Evolutionary conservation across 2,797 vertebrate genomes (phyloP).

Genomic region (Coregonus suidteri): DNA sequence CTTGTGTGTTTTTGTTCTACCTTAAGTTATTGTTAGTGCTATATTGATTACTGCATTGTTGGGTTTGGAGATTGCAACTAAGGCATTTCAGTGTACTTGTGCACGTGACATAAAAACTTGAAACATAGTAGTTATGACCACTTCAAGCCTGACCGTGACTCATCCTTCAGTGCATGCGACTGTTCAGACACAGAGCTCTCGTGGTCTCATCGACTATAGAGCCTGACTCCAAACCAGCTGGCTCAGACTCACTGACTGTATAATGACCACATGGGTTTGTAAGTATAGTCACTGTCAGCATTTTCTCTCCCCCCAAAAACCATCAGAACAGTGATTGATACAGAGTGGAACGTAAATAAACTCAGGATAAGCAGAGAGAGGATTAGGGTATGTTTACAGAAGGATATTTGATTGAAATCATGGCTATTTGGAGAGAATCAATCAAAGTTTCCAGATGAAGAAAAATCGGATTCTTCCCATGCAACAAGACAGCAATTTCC

Average conservation of each 20-base stretch:
- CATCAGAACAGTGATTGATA: not conserved
- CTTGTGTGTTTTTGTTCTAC: no score
- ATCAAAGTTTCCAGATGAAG: not conserved
- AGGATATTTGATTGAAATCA: not conserved
- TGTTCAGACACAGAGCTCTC: not conserved
- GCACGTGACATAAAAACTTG: no score
- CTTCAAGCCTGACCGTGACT: not conserved
- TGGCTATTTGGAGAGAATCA: not conserved
- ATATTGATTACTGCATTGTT: no score
- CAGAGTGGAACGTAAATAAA: not conserved
- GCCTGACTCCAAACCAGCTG: slow-evolving; percentile 4
- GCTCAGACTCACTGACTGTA: slow-evolving; percentile 3
- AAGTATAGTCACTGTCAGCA: slow-evolving; percentile 32
- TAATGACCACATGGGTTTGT: slow-evolving; percentile 21
- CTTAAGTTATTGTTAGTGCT: no score
- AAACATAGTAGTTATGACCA: not conserved
- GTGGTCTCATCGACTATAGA: not conserved
- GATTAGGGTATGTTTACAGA: not conserved
- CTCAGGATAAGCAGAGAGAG: not conserved
- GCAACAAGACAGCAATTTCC: not conserved
- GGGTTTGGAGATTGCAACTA: no score
- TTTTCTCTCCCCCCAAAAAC: slow-evolving; percentile 18
- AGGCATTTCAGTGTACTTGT: no score
- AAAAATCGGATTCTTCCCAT: not conserved
- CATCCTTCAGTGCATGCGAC: not conserved